Evolutionary conservation across 2,797 vertebrate species (phyloP).

Genomic region (Ptychobarbus kaznakovi): DNA sequence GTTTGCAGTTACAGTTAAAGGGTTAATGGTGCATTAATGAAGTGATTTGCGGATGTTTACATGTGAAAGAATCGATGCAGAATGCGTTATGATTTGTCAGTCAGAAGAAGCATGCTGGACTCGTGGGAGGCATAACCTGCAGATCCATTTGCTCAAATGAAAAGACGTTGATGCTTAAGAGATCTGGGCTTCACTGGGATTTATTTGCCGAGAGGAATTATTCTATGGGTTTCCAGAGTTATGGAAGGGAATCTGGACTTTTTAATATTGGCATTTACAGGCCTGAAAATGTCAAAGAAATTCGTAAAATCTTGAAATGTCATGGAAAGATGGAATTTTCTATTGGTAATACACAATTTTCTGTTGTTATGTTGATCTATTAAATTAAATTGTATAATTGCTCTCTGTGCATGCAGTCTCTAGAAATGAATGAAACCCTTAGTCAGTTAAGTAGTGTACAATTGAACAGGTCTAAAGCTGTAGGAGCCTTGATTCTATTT

Average conservation of each 20-base stretch:
- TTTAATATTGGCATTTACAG: neutral
- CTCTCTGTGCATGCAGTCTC: neutral
- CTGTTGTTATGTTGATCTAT: neutral
- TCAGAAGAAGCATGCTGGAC: conserved; percentile 61
- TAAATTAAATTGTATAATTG: neutral
- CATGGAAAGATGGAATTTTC: neutral
- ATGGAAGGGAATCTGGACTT: neutral
- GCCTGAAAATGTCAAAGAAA: neutral
- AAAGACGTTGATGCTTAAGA: conserved; percentile 70
- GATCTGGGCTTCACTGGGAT: conserved; percentile 35
- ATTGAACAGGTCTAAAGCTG: neutral
- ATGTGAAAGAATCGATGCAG: conserved; percentile 71
- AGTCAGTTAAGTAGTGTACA: neutral
- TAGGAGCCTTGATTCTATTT: neutral
- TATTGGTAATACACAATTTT: neutral
- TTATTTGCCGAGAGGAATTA: conserved; percentile 40
- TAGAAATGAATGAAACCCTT: neutral
- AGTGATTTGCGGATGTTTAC: conserved; percentile 56
- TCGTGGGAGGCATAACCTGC: conserved; percentile 68
- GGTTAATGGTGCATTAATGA: conserved; percentile 43
- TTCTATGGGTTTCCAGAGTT: conserved; percentile 4
- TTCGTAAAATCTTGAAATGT: neutral
- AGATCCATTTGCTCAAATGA: conserved; percentile 79
- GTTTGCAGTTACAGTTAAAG: conserved; percentile 9
- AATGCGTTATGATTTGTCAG: conserved; percentile 65